phyloP scores from a whole-genome alignment of 2,888 invertebrate genomes.

The Calephelis perditalis region DNA sequence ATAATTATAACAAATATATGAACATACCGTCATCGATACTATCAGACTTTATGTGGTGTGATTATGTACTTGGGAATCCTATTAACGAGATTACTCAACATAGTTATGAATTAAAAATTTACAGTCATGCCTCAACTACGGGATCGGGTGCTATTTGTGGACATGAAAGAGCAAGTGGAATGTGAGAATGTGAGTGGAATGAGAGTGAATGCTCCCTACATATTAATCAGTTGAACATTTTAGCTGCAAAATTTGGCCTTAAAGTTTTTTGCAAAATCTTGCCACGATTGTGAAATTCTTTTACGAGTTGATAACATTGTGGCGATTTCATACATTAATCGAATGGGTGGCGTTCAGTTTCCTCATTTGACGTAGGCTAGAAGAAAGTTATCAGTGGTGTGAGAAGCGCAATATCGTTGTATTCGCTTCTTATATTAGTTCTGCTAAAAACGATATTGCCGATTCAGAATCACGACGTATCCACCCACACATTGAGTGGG shows the following conservation, averaged over 20 bases:
- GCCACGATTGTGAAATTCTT: conserved; percentile 20
- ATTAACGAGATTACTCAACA: neutral
- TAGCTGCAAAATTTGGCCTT: conserved; percentile 13
- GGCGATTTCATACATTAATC: conserved; percentile 25
- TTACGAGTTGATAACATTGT: conserved; percentile 27
- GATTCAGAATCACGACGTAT: conserved; percentile 7
- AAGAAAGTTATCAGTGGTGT: conserved; percentile 24
- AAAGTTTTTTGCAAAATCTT: conserved; percentile 19
- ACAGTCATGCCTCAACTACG: conserved; percentile 5
- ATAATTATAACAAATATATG: conserved; percentile 22
- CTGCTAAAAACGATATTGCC: conserved; percentile 11
- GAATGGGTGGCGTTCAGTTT: conserved; percentile 24
- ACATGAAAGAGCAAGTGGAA: neutral
- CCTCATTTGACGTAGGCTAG: conserved; percentile 21
- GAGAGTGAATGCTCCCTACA: conserved; percentile 5
- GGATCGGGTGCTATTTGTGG: conserved; percentile 5
- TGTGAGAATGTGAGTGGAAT: neutral
- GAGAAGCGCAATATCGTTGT: conserved; percentile 16
- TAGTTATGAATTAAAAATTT: conserved; percentile 2
- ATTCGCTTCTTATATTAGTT: conserved; percentile 3
- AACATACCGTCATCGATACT: conserved; percentile 7
- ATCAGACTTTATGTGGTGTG: conserved; percentile 12
- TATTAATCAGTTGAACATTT: conserved; percentile 20
- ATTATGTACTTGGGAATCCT: neutral
- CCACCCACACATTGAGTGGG: neutral